A percentile compares a stretch with the other conserved stretches of the same genome.
These are phyloP conservation scores for Triplophysa dalaica DNA, from an alignment of 2,113 vertebrate genomes.

Conservation along the genomic window DNA sequence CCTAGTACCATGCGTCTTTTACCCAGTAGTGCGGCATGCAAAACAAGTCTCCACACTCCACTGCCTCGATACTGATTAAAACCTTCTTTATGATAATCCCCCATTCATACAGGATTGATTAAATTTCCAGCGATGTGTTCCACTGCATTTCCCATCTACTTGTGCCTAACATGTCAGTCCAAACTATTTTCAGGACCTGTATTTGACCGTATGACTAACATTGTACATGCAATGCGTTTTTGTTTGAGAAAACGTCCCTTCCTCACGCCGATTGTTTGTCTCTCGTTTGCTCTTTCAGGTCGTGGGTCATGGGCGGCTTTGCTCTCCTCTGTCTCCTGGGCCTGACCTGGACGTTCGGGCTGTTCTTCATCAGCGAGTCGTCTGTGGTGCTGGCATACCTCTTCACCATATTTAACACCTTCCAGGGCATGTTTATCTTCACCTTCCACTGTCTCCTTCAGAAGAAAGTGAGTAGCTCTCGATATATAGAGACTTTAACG, in stretches of 20 bases:
- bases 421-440: constrained; percentile 99
- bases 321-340: constrained; percentile 94
- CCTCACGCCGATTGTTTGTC: constrained; percentile 38
- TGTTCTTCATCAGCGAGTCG: constrained; percentile 95
- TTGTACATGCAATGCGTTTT: constrained; percentile 17
- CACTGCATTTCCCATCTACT: constrained; percentile 47
- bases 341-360: constrained; percentile 95
- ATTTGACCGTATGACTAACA: constrained; percentile 23
- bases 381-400: constrained; percentile 97
- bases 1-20: constrained; percentile 46
- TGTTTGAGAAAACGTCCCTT: constrained; percentile 29
- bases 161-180: constrained; percentile 37
- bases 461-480: constrained; percentile 86
- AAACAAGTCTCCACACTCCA: constrained; percentile 33
- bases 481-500: constrained; percentile 1
- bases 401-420: constrained; percentile 98
- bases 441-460: constrained; percentile 98
- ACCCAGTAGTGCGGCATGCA: constrained; percentile 47
- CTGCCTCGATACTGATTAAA: constrained; percentile 30
- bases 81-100: constrained; percentile 31
- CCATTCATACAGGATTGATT: constrained; percentile 31
- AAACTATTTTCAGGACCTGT: constrained; percentile 44
- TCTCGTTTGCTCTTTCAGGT: constrained; percentile 77
- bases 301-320: constrained; percentile 97
- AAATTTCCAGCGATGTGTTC: constrained; percentile 24